These are phyloP conservation scores for Sphinx pinastri DNA, from an alignment of 2,888 invertebrate species.

Conservation along the genomic window DNA sequence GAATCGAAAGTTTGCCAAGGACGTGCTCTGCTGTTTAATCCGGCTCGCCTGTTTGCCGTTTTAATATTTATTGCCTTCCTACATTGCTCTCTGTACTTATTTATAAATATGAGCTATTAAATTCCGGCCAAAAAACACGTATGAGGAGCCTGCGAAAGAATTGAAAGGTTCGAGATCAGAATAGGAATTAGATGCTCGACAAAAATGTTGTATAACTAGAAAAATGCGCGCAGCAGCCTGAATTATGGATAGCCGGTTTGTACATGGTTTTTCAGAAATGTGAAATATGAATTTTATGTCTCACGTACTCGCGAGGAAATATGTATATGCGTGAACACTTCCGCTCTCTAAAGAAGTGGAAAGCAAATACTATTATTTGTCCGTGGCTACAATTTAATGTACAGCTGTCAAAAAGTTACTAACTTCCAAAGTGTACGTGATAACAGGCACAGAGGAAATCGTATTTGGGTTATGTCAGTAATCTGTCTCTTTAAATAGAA, in stretches of 20 bases:
- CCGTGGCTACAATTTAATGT: neutral
- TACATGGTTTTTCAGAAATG: slow-evolving; percentile 9
- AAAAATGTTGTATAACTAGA: slow-evolving; percentile 23
- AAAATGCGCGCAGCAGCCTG: slow-evolving; percentile 11
- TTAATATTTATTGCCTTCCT: slow-evolving; percentile 66
- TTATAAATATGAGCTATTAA: slow-evolving; percentile 58
- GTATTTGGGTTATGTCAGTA: slow-evolving; percentile 25
- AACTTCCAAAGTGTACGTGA: neutral
- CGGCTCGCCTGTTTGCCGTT: slow-evolving; percentile 56
- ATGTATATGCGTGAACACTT: too few relatives aligned
- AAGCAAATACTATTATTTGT: neutral
- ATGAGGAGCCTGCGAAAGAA: slow-evolving; percentile 25
- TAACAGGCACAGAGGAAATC: slow-evolving; percentile 12
- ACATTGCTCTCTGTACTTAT: slow-evolving; percentile 47
- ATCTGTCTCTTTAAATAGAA: slow-evolving; percentile 38
- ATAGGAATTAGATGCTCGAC: slow-evolving; percentile 15
- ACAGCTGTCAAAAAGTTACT: neutral
- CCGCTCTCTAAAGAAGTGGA: neutral
- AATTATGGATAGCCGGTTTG: slow-evolving; percentile 16
- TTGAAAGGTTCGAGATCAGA: slow-evolving; percentile 17
- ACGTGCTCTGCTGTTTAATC: slow-evolving; percentile 77
- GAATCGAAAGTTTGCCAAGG: slow-evolving; percentile 79
- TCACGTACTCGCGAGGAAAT: neutral
- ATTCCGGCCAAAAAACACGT: slow-evolving; percentile 47
- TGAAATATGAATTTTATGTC: slow-evolving; percentile 13